Conservation (phyloP, 2,888 invertebrate genomes). For the Sussaba pulchella region DNA sequence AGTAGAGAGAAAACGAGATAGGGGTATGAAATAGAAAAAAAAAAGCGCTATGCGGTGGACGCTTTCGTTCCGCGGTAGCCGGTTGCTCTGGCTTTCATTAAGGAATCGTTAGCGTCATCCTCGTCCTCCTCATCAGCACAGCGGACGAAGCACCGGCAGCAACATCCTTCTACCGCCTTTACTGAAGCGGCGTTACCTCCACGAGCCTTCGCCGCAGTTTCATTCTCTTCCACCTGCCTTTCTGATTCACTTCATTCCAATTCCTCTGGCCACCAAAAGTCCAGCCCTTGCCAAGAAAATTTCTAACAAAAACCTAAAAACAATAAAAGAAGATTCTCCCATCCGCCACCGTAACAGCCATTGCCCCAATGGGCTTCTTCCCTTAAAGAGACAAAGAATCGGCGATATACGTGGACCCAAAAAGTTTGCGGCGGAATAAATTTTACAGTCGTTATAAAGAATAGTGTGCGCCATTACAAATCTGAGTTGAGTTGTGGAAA, state of each 20-base stretch:
- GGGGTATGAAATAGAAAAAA: slow-evolving; percentile 54
- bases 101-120: slow-evolving; percentile 79
- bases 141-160: slow-evolving; percentile 31
- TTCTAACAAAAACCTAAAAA: background rate
- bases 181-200: slow-evolving; percentile 1
- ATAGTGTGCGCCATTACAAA: slow-evolving; percentile 34
- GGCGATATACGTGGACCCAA: slow-evolving; percentile 21
- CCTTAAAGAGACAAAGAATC: slow-evolving; percentile 28
- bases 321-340: background rate
- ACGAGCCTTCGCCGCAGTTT: slow-evolving; percentile 37
- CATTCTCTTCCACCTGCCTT: slow-evolving; percentile 45
- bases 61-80: slow-evolving; percentile 62
- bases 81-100: slow-evolving; percentile 78
- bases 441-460: slow-evolving; percentile 61
- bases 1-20: slow-evolving; percentile 50
- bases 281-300: background rate
- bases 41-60: slow-evolving; percentile 54
- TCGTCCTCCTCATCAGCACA: slow-evolving; percentile 76
- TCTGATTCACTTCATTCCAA: slow-evolving; percentile 13
- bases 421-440: slow-evolving; percentile 39
- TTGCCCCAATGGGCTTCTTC: background rate
- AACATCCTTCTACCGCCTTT: slow-evolving; percentile 41
- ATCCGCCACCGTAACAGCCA: background rate
- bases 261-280: slow-evolving; percentile 34
- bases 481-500: slow-evolving; percentile 15